Conservation (phyloP, 2,888 invertebrate genomes). For the Eupithecia vulgata region DNA sequence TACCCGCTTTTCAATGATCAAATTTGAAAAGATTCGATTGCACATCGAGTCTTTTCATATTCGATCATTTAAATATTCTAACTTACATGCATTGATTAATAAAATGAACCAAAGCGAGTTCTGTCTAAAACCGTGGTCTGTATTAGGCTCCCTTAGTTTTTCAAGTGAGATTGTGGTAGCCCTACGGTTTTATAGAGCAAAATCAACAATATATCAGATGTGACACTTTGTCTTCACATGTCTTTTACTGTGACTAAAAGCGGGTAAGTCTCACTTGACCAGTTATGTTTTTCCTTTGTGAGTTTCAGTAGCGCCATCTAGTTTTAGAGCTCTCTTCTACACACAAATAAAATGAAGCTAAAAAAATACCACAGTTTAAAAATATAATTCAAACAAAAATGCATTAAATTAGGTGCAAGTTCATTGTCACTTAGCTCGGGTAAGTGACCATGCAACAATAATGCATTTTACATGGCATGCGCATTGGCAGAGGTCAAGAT, state of each 20-base stretch:
- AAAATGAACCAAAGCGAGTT: too few species aligned
- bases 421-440: conserved; percentile 14
- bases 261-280: not conserved
- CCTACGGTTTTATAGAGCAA: not conserved
- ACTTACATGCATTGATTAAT: too few species aligned
- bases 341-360: not conserved
- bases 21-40: too few species aligned
- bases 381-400: not conserved
- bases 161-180: too few species aligned
- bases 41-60: too few species aligned
- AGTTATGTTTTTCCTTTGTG: not conserved
- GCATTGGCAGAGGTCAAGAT: conserved; percentile 23
- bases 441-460: conserved; percentile 16
- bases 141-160: too few species aligned
- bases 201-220: not conserved
- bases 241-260: not conserved
- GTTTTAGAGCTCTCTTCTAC: not conserved
- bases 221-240: not conserved
- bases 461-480: conserved; percentile 34
- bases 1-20: too few species aligned
- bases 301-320: not conserved
- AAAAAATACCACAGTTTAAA: not conserved
- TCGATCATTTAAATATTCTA: too few species aligned
- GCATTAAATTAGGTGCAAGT: conserved; percentile 2
- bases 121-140: too few species aligned